Percentiles rank a stretch among this genome's conserved stretches.
These are phyloP conservation scores for Etheostoma perlongum DNA, from an alignment of 2,797 vertebrate species.

Conservation along the genomic window DNA sequence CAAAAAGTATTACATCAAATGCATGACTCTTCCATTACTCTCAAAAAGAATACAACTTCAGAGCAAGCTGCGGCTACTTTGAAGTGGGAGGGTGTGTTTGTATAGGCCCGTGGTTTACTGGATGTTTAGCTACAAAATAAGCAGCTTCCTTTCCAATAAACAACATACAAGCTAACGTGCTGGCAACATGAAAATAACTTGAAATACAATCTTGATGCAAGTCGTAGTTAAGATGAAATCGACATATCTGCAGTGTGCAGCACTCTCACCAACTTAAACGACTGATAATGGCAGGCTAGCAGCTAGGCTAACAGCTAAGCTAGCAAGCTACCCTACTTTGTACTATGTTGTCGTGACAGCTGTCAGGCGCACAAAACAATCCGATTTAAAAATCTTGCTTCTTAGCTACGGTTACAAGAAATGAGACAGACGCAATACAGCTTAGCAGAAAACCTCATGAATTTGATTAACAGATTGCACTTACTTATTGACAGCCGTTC, in stretches of 20 bases:
- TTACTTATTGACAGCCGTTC: conserved; percentile 32
- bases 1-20: conserved; percentile 14
- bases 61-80: conserved; percentile 63
- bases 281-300: conserved; percentile 54
- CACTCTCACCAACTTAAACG: conserved; percentile 29
- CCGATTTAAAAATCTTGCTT: conserved; percentile 66
- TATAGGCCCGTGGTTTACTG: conserved; percentile 69
- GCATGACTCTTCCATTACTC: background rate
- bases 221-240: background rate
- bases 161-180: conserved; percentile 15
- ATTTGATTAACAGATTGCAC: background rate
- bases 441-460: background rate
- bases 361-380: conserved; percentile 82
- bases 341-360: conserved; percentile 83
- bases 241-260: conserved; percentile 5
- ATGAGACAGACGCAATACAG: conserved; percentile 16
- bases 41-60: conserved; percentile 50
- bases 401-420: conserved; percentile 49
- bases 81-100: conserved; percentile 79
- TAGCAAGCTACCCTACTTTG: conserved; percentile 77
- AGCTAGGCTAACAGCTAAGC: conserved; percentile 72
- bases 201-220: background rate
- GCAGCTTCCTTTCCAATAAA: conserved; percentile 16
- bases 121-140: conserved; percentile 44
- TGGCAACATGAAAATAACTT: background rate